A percentile compares a stretch with the other conserved stretches of the same genome.
Conservation (phyloP, 2,113 vertebrate genomes). For the Silurus asotus region DNA sequence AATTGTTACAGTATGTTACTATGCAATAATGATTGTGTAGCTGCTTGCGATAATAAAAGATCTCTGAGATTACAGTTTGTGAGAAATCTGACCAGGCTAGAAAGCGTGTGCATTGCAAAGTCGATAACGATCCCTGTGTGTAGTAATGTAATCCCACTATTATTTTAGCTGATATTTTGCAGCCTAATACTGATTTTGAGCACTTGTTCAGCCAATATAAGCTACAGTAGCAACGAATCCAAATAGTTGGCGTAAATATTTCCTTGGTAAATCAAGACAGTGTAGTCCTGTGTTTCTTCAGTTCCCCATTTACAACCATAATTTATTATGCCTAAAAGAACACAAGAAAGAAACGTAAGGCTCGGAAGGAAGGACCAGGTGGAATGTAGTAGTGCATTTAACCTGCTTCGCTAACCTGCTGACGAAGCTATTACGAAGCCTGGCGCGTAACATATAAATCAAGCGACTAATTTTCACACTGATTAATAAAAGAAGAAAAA, state of each 20-base stretch:
- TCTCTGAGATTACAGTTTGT: not conserved
- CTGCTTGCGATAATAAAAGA: not conserved
- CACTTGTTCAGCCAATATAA: too few relatives aligned
- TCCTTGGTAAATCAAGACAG: too few relatives aligned
- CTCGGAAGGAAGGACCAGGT: not conserved
- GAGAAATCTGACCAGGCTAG: not conserved
- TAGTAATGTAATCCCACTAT: not conserved
- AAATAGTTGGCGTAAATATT: not conserved
- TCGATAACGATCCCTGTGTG: not conserved
- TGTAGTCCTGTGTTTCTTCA: not conserved
- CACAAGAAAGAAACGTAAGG: not conserved
- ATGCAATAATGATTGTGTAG: not conserved
- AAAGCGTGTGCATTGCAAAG: not conserved
- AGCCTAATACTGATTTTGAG: not conserved
- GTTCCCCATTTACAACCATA: not conserved
- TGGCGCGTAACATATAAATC: not conserved
- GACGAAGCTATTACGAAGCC: not conserved
- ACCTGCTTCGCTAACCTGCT: not conserved
- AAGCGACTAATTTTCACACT: not conserved
- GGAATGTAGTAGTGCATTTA: not conserved
- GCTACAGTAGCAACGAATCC: not conserved
- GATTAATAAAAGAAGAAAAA: not conserved
- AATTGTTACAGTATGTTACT: not conserved
- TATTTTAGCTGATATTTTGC: not conserved
- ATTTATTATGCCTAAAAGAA: too few relatives aligned